Evolutionary conservation across 2,797 vertebrate species (phyloP), one percentile per base, ranked within the genome.

Genomic region (Okamejei kenojei): DNA sequence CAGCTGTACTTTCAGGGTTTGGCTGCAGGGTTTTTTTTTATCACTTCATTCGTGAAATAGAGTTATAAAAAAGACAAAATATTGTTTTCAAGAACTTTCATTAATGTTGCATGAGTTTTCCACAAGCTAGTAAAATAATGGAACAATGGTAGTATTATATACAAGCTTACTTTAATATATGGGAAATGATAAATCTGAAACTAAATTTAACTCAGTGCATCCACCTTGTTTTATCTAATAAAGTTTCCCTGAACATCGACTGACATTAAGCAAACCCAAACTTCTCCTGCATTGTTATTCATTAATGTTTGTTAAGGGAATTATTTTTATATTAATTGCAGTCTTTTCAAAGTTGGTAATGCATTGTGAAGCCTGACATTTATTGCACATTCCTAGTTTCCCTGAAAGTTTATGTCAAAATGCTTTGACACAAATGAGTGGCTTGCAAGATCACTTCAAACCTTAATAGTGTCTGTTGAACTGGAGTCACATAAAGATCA

Each of bases 31-130:
- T 54, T 76, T 76, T 76, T 76, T 76, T 76, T 76, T 74, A 76
- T 92, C 45, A 92, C 71, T 29, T 19, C 90, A 76, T 92, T 38
- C n/a, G 90, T 54, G 71, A 74, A 76, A n/a, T 76, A 17, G 68
- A 73, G 45, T 54, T 92, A 74, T 32, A 92, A n/a, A 54, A 6
- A n/a, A 63, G 71, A 26, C 71, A 74, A 15, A 17, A 38, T 74
- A 10, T 1, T 73, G 38, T 6, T 73, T 26, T 76, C 38, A 54
- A 54, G 4, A 54, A 54, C 2, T 92, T 92, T 74, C 71, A 73
- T n/a, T 35, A 76, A 74, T 58, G 73, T 74, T 29, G 71, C 73
- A 71, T 92, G 71, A 92, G 29, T 76, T 92, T 76, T 71, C 71
- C 26, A 29, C 38, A 45, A 71, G 11, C 26, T 90, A 90, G 19